These are phyloP conservation scores for Epinotia brunnichana DNA, from an alignment of 2,888 invertebrate genomes.

Conservation along the genomic window DNA sequence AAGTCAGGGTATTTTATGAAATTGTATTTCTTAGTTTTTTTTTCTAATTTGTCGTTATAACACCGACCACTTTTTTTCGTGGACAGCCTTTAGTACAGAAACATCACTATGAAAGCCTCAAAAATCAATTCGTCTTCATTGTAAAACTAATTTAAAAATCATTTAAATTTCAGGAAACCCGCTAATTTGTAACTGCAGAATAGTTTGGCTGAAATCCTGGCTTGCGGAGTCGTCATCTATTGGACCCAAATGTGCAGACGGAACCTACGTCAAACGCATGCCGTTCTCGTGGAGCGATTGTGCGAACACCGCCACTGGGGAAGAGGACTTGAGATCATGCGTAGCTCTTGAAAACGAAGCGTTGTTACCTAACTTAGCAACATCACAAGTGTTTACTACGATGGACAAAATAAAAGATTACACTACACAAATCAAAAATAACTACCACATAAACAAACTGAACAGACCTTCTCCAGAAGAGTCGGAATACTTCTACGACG, in stretches of 20 bases:
- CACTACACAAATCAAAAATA: slow-evolving; percentile 73
- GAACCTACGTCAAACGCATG: slow-evolving; percentile 88
- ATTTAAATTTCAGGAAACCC: slow-evolving; percentile 88
- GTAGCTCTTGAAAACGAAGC: slow-evolving; percentile 88
- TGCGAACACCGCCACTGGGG: slow-evolving; percentile 68
- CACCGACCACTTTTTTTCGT: no score
- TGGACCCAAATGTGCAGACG: slow-evolving; percentile 91
- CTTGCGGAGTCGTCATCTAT: slow-evolving; percentile 88
- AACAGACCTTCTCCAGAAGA: slow-evolving; percentile 88
- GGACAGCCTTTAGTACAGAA: no score
- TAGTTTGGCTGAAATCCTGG: slow-evolving; percentile 93
- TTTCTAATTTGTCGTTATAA: no score
- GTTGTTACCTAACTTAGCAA: slow-evolving; percentile 79
- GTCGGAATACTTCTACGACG: slow-evolving; percentile 92
- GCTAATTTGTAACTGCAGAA: slow-evolving; percentile 90
- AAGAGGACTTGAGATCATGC: slow-evolving; percentile 84
- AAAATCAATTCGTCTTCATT: not conserved
- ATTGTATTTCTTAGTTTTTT: no score
- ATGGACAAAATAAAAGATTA: slow-evolving; percentile 83
- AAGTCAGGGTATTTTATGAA: no score
- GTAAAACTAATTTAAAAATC: not conserved
- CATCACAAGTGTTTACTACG: slow-evolving; percentile 83
- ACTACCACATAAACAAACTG: slow-evolving; percentile 75
- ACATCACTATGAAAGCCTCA: no score
- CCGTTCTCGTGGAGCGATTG: slow-evolving; percentile 89